Evolutionary conservation across 2,797 vertebrate species (phyloP), one percentile per base, ranked within the genome.

Genomic region (Zonotrichia albicollis): DNA sequence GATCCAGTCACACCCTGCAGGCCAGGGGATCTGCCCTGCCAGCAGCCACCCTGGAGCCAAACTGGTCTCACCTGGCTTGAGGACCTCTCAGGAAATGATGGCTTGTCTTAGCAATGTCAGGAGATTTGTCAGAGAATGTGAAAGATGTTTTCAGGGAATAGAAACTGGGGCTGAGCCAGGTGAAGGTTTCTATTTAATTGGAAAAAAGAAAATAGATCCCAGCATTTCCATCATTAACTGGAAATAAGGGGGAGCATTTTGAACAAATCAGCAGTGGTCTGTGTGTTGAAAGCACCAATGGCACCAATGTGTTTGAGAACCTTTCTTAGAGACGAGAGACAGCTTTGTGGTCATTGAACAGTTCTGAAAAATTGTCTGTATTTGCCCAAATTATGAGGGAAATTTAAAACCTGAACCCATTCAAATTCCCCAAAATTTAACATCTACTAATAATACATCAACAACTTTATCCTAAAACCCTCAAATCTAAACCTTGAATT

Each of bases 131-230:
- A 91, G 60, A 60, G 89, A 95, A 70, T 43, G 76, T 91, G 87
- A 92, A 87, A 91, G 78, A 90, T 85, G 73, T 78, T 95, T 95
- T 94, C 65, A 72, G 95, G 89, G 95, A 94, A 92, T 68, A 91
- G 73, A 65, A 93, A 50, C 73, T 91, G 90, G 82, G 73, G 14
- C 85, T 96, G 85, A 95, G 95, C 96, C 96, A 96, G 84, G 68
- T 81, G 50, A 87, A 84, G 40, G 57, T 87, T 94, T 91, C 82
- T 91, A 87, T 26, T 95, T 91, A 92, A 94, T 75, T 84, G 17
- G 6, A 8, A 12, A n/a, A 36, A 58, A 60, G 40, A 22, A 54
- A 26, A n/a, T 10, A 74, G 30, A 73, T 65, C 38, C 66, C 43
- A 86, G 62, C 57, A 76, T 92, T 94, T 93, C 79, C 58, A n/a